phyloP scores from a whole-genome alignment of 2,888 invertebrate genomes.

The Trachelus tabidus region DNA sequence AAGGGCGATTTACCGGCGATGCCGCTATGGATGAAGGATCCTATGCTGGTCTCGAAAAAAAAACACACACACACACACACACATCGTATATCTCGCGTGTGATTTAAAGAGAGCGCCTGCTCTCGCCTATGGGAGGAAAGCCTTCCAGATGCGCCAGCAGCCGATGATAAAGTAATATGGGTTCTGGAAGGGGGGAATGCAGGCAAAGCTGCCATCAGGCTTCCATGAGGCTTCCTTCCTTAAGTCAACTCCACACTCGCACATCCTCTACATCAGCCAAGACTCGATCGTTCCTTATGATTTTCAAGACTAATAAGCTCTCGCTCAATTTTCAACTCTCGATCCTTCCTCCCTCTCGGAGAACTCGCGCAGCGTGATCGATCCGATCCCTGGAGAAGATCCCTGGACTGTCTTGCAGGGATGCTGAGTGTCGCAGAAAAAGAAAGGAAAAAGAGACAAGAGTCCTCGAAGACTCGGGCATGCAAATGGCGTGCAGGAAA shows the following conservation, averaged over 20 bases:
- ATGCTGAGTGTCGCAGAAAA: background rate
- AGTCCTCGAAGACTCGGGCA: background rate
- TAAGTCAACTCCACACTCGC: background rate
- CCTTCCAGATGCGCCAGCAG: background rate
- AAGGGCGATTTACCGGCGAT: constrained; percentile 2
- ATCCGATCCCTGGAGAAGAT: background rate
- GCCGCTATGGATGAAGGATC: background rate
- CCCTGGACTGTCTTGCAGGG: background rate
- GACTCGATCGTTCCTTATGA: background rate
- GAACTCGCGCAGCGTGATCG: background rate
- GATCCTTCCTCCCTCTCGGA: background rate
- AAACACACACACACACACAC: too few species aligned
- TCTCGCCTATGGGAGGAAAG: background rate
- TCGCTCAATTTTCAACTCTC: background rate
- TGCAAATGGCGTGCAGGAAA: background rate
- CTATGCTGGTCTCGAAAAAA: background rate
- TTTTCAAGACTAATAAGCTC: background rate
- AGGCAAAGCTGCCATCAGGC: background rate
- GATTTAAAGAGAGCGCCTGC: background rate
- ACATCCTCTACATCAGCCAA: background rate
- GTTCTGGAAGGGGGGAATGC: background rate
- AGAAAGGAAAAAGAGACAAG: background rate
- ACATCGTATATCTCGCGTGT: background rate
- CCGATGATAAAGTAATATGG: background rate
- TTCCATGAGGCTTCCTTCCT: background rate